Evolutionary conservation across 1,140 invertebrate species (phyloP), one percentile per base, ranked within the genome.

Genomic region (Diorhabda sublineata): DNA sequence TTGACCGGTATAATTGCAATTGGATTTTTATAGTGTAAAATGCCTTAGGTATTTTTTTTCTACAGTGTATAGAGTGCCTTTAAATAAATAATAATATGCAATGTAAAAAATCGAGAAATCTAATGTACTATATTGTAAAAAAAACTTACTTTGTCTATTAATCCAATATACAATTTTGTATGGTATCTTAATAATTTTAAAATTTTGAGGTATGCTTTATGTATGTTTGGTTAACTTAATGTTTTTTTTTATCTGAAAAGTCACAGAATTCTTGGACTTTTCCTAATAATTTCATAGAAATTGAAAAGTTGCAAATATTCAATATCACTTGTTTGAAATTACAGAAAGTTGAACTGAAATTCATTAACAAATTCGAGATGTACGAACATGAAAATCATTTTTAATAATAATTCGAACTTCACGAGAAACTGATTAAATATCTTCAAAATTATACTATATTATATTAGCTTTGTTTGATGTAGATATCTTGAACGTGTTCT

Each of bases 131-230:
- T 67, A 67, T 67, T 67, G 65, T 67, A 68, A 57, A 71, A 68
- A 71, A 61, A 64, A 68, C 61, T 71, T 67, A 64, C 60, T 69
- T 69, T 72, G 66, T 69, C 69, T 72, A 72, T 72, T 72, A 67
- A 68, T 64, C 68, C 66, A 63, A 61, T 72, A 72, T 72, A 72
- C 67, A 72, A 61, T 72, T 72, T 72, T 72, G 67, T 71, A 71
- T 69, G 67, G 47, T 52, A 52, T 71, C 58, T 60, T 60, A 71
- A 71, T 71, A 71, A 71, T 68, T 71, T 71, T 71, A 71, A 64
- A 71, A 8, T 52, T 61, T 61, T 61, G 26, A 61, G 26, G 26
- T 61, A 42, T 61, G 59, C 42, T 52, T 52, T 52, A n/a, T 52
- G 47, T 52, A 52, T 52, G 47, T 52, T 52, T 52, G 47, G 47